phyloP scores from a whole-genome alignment of 2,888 invertebrate species.

The Patella pellucida region DNA sequence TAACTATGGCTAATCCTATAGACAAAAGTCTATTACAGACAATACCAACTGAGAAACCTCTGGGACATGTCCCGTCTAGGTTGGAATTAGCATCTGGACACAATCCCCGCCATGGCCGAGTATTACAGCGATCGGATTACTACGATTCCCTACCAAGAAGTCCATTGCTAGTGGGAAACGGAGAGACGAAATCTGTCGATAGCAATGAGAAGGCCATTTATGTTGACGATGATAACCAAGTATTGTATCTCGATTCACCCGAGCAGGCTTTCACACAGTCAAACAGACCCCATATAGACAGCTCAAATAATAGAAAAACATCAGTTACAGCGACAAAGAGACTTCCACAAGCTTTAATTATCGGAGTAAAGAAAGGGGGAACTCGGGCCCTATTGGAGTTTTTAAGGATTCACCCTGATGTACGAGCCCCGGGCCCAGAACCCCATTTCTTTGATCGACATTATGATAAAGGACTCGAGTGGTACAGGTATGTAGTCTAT shows the following conservation, averaged over 20 bases:
- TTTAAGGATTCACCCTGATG: conserved; percentile 88
- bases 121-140: too few species aligned
- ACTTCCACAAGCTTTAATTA: conserved; percentile 89
- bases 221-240: not conserved
- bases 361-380: conserved; percentile 95
- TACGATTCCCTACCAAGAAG: too few species aligned
- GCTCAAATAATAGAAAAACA: not conserved
- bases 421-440: conserved; percentile 90
- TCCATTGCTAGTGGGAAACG: too few species aligned
- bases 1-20: too few species aligned
- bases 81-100: too few species aligned
- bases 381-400: conserved; percentile 93
- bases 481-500: conserved; percentile 75
- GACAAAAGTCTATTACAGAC: too few species aligned
- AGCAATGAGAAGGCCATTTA: not conserved
- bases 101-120: too few species aligned
- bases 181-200: too few species aligned
- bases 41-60: too few species aligned
- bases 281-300: not conserved
- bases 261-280: not conserved
- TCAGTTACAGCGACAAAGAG: conserved; percentile 33
- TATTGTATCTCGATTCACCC: not conserved
- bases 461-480: conserved; percentile 83
- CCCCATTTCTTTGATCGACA: conserved; percentile 86
- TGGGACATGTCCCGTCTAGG: too few species aligned